These are phyloP conservation scores for Heterodera filipjevi DNA, from an alignment of 2,888 invertebrate species.

Conservation along the genomic window DNA sequence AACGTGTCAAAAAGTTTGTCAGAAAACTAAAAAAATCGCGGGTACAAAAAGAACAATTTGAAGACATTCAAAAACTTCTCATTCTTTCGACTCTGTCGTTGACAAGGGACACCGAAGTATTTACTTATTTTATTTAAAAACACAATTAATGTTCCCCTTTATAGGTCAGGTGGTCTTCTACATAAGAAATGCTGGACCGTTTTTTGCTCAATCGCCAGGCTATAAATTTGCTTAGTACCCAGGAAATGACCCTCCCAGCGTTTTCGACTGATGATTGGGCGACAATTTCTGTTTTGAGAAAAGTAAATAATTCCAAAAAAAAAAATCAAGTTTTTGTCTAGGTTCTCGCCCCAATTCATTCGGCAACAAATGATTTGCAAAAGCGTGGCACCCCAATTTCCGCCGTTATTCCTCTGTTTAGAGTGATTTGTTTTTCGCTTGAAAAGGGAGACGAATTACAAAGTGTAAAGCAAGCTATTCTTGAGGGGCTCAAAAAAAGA, in stretches of 20 bases:
- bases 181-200: neutral
- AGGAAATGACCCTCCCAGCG: neutral
- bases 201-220: constrained; percentile 10
- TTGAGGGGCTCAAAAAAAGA: too few relatives aligned
- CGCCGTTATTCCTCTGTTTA: neutral
- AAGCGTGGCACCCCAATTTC: neutral
- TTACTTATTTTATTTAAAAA: too few relatives aligned
- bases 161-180: constrained; percentile 10
- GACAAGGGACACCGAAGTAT: neutral
- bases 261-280: constrained; percentile 4
- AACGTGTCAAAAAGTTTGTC: constrained; percentile 17
- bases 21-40: neutral
- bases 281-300: neutral
- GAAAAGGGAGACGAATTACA: neutral
- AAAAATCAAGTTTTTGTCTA: neutral
- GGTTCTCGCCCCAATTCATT: constrained; percentile 2
- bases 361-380: constrained; percentile 16
- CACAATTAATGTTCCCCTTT: too few relatives aligned
- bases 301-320: neutral
- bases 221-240: neutral
- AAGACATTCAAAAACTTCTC: constrained; percentile 12
- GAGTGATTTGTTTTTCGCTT: constrained; percentile 15
- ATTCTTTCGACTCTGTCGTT: neutral
- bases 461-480: too few relatives aligned
- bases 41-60: constrained; percentile 9